phyloP scores from a whole-genome alignment of 2,888 invertebrate species.

The Dryococelus australis region DNA sequence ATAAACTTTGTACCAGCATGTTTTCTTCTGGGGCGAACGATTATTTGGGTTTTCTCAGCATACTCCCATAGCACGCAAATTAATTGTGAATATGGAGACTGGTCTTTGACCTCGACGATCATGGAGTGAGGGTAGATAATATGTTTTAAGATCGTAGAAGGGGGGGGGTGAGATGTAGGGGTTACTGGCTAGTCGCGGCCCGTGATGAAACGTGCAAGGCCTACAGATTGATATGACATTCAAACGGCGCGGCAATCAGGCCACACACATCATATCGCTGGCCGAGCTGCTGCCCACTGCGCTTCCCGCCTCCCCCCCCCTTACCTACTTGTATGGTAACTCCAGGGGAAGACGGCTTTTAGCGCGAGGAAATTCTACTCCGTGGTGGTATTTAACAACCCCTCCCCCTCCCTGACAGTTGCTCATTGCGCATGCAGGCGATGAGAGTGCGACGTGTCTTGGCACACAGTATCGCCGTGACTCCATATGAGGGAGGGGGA shows the following conservation, averaged over 20 bases:
- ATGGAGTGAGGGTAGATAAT: too few relatives aligned
- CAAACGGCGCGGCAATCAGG: constrained; percentile 20
- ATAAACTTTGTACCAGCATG: too few relatives aligned
- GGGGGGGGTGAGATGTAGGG: too few relatives aligned
- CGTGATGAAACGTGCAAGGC: constrained; percentile 27
- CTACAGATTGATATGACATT: constrained; percentile 38
- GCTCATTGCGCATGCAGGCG: constrained; percentile 32
- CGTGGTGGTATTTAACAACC: not conserved
- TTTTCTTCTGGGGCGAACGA: too few relatives aligned
- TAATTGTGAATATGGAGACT: too few relatives aligned
- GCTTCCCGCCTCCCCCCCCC: not conserved
- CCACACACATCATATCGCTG: not conserved
- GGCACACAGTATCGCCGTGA: not conserved
- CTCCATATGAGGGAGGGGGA: not conserved
- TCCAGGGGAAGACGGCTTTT: not conserved
- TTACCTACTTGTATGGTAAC: not conserved
- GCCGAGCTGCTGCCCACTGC: not conserved
- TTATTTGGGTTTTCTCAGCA: too few relatives aligned
- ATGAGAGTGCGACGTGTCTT: constrained; percentile 39
- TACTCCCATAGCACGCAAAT: too few relatives aligned
- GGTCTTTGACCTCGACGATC: too few relatives aligned
- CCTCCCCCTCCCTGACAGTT: not conserved
- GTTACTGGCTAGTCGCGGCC: too few relatives aligned
- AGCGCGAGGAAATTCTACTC: constrained; percentile 9
- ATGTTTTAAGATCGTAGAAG: too few relatives aligned